Evolutionary conservation across 2,113 vertebrate genomes (phyloP).

Genomic region (Pluvialis apricaria): DNA sequence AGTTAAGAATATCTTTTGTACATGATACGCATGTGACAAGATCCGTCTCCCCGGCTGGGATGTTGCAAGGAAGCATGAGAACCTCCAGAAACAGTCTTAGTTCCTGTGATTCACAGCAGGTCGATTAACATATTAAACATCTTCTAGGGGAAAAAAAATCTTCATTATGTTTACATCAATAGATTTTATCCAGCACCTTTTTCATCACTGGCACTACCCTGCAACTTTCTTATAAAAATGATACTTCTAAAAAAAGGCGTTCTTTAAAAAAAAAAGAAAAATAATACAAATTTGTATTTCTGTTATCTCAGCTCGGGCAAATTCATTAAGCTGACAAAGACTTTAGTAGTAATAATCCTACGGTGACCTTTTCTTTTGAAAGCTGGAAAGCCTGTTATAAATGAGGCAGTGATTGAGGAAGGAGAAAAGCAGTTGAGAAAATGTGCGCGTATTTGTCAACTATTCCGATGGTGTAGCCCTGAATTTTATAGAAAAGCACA

Average conservation of each 20-base stretch:
- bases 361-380: slow-evolving; percentile 30
- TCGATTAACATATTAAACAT: background rate
- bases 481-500: background rate
- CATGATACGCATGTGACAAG: background rate
- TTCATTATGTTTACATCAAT: background rate
- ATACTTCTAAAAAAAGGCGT: background rate
- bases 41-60: background rate
- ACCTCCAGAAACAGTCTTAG: background rate
- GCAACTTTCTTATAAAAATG: background rate
- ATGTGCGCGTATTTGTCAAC: background rate
- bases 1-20: background rate
- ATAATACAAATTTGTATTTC: background rate
- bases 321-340: background rate
- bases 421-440: background rate
- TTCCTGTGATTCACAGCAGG: background rate
- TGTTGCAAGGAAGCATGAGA: background rate
- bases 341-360: background rate
- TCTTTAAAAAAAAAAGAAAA: background rate
- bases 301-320: background rate
- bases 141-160: background rate
- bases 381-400: background rate
- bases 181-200: background rate
- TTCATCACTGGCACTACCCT: background rate
- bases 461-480: background rate
- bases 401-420: background rate